Evolutionary conservation across 2,888 invertebrate genomes (phyloP).

Genomic region (Malthinus flaveolus): DNA sequence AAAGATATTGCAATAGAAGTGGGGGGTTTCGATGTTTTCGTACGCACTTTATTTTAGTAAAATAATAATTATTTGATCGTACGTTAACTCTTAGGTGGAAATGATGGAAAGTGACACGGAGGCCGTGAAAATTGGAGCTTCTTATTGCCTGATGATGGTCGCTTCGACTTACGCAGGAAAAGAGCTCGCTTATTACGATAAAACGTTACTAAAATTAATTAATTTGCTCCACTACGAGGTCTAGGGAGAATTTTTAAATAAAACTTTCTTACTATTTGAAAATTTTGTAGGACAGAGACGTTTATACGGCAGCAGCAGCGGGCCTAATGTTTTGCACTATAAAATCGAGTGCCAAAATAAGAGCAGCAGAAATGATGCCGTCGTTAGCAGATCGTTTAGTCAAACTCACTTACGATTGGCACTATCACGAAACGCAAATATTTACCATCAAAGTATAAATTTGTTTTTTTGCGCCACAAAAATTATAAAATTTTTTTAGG

Average conservation of each 20-base stretch:
- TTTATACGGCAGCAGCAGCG: constrained; percentile 45
- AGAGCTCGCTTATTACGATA: constrained; percentile 46
- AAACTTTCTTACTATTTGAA: not conserved
- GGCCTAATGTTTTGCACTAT: constrained; percentile 50
- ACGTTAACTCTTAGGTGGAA: constrained; percentile 27
- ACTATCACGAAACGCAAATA: constrained; percentile 29
- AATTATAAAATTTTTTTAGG: constrained; percentile 34
- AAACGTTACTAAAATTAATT: constrained; percentile 46
- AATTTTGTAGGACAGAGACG: constrained; percentile 34
- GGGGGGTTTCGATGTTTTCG: constrained; percentile 48
- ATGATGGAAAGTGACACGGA: constrained; percentile 43
- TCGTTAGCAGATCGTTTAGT: constrained; percentile 42
- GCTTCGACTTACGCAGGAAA: constrained; percentile 48
- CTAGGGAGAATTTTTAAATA: not conserved
- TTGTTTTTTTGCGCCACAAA: not conserved
- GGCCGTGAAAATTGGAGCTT: constrained; percentile 40
- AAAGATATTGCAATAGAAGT: constrained; percentile 49
- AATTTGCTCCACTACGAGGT: constrained; percentile 47
- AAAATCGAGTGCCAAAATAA: constrained; percentile 44
- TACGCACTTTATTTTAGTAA: constrained; percentile 25
- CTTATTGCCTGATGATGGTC: constrained; percentile 47
- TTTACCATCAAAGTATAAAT: constrained; percentile 31
- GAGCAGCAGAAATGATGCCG: constrained; percentile 39
- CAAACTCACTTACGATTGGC: constrained; percentile 12
- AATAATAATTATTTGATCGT: constrained; percentile 5